Evolutionary conservation across 2,113 vertebrate genomes (phyloP).

Genomic region (Acanthochromis polyacanthus): DNA sequence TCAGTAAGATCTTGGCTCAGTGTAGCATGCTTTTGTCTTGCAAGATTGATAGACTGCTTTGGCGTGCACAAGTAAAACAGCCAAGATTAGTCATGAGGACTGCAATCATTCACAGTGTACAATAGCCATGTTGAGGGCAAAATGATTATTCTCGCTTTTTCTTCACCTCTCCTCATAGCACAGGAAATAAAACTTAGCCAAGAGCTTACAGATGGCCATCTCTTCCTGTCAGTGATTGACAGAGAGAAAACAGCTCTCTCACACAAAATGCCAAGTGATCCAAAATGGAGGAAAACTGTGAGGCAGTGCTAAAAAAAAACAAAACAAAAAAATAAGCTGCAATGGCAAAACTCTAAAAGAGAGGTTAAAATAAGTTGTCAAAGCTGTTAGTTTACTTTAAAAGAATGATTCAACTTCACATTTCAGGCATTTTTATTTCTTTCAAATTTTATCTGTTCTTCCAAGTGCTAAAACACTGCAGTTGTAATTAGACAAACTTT

Average conservation of each 20-base stretch:
- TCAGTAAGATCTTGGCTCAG: constrained; percentile 47
- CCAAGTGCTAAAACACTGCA: too few species aligned
- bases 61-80: constrained; percentile 7
- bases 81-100: constrained; percentile 45
- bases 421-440: too few species aligned
- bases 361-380: not conserved
- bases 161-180: constrained; percentile 1
- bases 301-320: not conserved
- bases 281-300: not conserved
- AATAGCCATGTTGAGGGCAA: constrained; percentile 19
- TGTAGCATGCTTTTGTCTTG: not conserved
- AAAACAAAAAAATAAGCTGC: too few species aligned
- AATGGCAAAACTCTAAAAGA: not conserved
- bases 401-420: not conserved
- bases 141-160: constrained; percentile 18
- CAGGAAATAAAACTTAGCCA: constrained; percentile 16
- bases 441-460: too few species aligned
- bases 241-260: not conserved
- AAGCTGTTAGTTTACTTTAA: not conserved
- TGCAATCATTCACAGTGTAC: constrained; percentile 41
- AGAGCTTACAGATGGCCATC: constrained; percentile 38
- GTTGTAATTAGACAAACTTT: too few species aligned
- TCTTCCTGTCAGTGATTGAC: constrained; percentile 15
- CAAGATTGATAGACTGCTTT: constrained; percentile 37
- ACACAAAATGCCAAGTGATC: not conserved